A percentile compares a stretch with the other conserved stretches of the same genome.
These are phyloP conservation scores for Siphlonurus alternatus DNA, from an alignment of 2,888 invertebrate species.

Conservation along the genomic window DNA sequence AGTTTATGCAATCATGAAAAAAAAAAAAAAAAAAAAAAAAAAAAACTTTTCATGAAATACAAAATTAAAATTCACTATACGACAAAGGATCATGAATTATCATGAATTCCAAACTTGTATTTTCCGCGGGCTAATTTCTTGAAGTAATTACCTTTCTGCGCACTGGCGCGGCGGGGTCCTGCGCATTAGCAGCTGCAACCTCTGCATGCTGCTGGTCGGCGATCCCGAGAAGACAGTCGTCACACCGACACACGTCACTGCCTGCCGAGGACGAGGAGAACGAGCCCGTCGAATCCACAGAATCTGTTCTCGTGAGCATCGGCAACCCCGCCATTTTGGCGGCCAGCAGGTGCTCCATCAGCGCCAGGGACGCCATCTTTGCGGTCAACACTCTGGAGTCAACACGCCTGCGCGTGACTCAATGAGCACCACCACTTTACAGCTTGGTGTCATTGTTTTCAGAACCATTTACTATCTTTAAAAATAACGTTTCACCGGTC, in stretches of 20 bases:
- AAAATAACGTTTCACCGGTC: background rate
- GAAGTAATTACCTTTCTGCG: slow-evolving; percentile 10
- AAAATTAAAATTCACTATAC: no score
- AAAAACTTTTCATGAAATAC: no score
- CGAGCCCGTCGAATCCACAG: slow-evolving; percentile 39
- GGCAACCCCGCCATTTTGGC: background rate
- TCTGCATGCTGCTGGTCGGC: slow-evolving; percentile 43
- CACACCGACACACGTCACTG: slow-evolving; percentile 64
- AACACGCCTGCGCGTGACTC: background rate
- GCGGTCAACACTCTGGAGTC: background rate
- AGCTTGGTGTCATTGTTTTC: no score
- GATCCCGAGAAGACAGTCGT: slow-evolving; percentile 67
- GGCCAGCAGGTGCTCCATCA: background rate
- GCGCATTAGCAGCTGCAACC: background rate
- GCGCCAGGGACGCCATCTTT: background rate
- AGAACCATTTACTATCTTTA: background rate
- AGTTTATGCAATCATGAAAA: no score
- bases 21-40: no score
- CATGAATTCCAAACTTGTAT: no score
- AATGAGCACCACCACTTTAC: background rate
- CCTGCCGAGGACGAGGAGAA: slow-evolving; percentile 45
- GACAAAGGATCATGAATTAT: no score
- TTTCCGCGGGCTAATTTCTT: no score
- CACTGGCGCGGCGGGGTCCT: background rate
- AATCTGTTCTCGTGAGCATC: slow-evolving; percentile 5